Evolutionary conservation across 2,888 invertebrate species (phyloP).

Genomic region (Ferrisia virgata): DNA sequence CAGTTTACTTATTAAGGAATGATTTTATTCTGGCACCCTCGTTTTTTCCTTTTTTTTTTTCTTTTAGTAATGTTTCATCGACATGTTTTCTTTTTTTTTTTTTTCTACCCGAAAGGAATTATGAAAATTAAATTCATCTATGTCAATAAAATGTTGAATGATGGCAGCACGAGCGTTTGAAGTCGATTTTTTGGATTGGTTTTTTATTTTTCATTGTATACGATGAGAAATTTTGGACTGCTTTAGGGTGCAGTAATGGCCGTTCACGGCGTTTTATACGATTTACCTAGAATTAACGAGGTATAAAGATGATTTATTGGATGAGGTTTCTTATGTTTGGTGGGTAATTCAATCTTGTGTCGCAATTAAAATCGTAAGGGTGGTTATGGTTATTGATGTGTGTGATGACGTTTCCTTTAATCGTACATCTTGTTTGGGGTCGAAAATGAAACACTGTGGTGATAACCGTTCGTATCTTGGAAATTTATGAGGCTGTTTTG

Average conservation of each 20-base stretch:
- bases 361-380: not conserved
- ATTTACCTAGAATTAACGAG: not conserved
- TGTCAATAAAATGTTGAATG: not conserved
- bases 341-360: not conserved
- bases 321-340: not conserved
- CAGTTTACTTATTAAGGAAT: conserved; percentile 29
- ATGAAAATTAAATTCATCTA: conserved; percentile 41
- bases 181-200: not conserved
- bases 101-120: not conserved
- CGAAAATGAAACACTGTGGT: not conserved
- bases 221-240: not conserved
- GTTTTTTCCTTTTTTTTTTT: not conserved
- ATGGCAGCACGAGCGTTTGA: not conserved
- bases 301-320: not conserved
- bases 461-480: not conserved
- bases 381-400: not conserved
- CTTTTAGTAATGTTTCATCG: not conserved
- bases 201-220: not conserved
- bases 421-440: not conserved
- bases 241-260: not conserved
- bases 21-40: conserved; percentile 16
- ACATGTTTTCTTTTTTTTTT: not conserved
- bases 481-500: not conserved
- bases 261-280: not conserved
- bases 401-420: not conserved